Percentiles rank a stretch among this genome's conserved stretches.
phyloP scores from a whole-genome alignment of 2,797 vertebrate genomes.

The Remorina albescens region DNA sequence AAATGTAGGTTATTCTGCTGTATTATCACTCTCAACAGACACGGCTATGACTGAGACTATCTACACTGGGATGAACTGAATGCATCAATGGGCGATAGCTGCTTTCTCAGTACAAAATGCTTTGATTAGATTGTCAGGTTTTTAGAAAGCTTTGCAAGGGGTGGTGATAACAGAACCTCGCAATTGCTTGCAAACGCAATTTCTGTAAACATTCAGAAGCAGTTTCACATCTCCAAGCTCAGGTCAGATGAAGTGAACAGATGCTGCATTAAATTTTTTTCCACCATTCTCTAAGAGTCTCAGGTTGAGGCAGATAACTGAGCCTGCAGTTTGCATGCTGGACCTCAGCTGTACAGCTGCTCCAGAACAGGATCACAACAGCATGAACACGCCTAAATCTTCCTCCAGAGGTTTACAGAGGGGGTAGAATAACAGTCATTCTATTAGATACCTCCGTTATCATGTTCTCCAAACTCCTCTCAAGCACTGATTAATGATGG shows the following conservation, averaged over 20 bases:
- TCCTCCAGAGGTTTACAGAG: constrained; percentile 11
- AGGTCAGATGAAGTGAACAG: constrained; percentile 21
- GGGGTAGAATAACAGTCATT: constrained; percentile 1
- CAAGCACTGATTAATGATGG: constrained; percentile 1
- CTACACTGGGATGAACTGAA: neutral
- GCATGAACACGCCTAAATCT: neutral
- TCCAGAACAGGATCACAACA: constrained; percentile 6
- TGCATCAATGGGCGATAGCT: constrained; percentile 5
- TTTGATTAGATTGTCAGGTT: neutral
- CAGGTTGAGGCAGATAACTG: neutral
- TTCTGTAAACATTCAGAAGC: constrained; percentile 3
- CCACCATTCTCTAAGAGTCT: constrained; percentile 14
- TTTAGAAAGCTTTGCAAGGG: constrained; percentile 10
- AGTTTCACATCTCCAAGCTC: neutral
- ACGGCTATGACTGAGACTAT: constrained; percentile 6
- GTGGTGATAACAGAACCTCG: neutral
- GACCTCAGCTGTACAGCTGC: constrained; percentile 29
- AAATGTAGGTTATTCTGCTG: neutral
- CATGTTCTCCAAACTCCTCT: neutral
- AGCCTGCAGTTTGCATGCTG: constrained; percentile 4
- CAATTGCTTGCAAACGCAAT: neutral
- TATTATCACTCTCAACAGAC: neutral
- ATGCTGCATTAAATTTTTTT: constrained; percentile 17
- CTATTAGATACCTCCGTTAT: neutral
- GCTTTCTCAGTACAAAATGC: constrained; percentile 4